Evolutionary conservation across 1,140 invertebrate genomes (phyloP).

Genomic region (Drosophila ogumai): DNA sequence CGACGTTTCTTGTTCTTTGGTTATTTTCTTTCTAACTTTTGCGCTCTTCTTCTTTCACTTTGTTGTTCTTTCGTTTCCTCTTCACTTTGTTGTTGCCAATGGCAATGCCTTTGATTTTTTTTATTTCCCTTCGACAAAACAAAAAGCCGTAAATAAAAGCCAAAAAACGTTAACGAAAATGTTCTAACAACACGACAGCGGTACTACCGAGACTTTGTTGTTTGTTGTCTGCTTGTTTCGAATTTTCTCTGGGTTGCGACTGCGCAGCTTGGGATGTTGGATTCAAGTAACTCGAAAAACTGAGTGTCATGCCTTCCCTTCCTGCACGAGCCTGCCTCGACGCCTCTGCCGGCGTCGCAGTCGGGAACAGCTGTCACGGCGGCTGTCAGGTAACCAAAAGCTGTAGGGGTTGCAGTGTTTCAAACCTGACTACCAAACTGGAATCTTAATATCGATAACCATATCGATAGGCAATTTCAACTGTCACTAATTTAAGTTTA

Average conservation of each 20-base stretch:
- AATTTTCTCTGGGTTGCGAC: conserved; percentile 48
- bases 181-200: conserved; percentile 40
- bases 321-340: not conserved
- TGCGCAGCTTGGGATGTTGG: conserved; percentile 52
- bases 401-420: not conserved
- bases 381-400: conserved; percentile 47
- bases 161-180: conserved; percentile 32
- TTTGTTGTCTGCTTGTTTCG: not conserved
- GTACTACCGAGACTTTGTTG: conserved; percentile 2
- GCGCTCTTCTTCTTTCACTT: conserved; percentile 15
- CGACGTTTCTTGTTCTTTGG: conserved; percentile 7
- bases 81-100: conserved; percentile 67
- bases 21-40: conserved; percentile 13
- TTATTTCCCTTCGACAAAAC: conserved; percentile 21
- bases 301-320: not conserved
- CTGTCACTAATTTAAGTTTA: not conserved
- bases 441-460: not conserved
- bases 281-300: conserved; percentile 28
- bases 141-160: conserved; percentile 8
- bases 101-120: conserved; percentile 50
- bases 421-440: not conserved
- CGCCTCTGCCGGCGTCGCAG: not conserved
- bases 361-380: conserved; percentile 57
- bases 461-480: not conserved
- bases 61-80: conserved; percentile 15